Conservation (phyloP, 2,113 vertebrate genomes). For the Poeciliopsis occidentalis region DNA sequence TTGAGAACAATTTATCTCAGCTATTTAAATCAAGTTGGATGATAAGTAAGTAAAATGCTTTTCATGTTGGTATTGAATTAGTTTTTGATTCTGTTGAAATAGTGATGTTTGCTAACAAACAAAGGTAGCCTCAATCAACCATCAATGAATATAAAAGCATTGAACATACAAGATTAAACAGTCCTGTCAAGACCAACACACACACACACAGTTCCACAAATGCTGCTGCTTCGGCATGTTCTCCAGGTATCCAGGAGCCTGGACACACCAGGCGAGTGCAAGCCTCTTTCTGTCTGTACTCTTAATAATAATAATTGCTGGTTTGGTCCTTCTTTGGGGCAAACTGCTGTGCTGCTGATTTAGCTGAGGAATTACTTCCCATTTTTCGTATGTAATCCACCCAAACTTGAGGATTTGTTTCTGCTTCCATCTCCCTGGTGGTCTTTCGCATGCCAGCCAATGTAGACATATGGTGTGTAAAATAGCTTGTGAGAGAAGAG, state of each 20-base stretch:
- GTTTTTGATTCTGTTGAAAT: too few relatives aligned
- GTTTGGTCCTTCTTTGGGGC: slow-evolving; percentile 56
- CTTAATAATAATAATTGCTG: slow-evolving; percentile 74
- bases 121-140: too few relatives aligned
- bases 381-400: slow-evolving; percentile 36
- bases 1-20: too few relatives aligned
- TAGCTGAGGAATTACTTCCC: slow-evolving; percentile 51
- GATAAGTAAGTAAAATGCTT: too few relatives aligned
- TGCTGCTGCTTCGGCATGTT: slow-evolving; percentile 46
- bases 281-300: slow-evolving; percentile 26
- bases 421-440: slow-evolving; percentile 38
- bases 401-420: slow-evolving; percentile 15
- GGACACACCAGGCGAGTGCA: slow-evolving; percentile 34
- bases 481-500: slow-evolving; percentile 11
- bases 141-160: too few relatives aligned
- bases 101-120: too few relatives aligned
- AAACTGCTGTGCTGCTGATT: slow-evolving; percentile 38
- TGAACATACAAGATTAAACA: too few relatives aligned
- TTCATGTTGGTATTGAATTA: too few relatives aligned
- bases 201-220: background rate
- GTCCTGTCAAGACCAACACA: too few relatives aligned
- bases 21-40: too few relatives aligned
- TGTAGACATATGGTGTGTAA: slow-evolving; percentile 53
- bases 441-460: slow-evolving; percentile 37
- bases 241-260: slow-evolving; percentile 45